These are phyloP conservation scores for Gari tellinella DNA, from an alignment of 2,888 invertebrate species.

Conservation along the genomic window DNA sequence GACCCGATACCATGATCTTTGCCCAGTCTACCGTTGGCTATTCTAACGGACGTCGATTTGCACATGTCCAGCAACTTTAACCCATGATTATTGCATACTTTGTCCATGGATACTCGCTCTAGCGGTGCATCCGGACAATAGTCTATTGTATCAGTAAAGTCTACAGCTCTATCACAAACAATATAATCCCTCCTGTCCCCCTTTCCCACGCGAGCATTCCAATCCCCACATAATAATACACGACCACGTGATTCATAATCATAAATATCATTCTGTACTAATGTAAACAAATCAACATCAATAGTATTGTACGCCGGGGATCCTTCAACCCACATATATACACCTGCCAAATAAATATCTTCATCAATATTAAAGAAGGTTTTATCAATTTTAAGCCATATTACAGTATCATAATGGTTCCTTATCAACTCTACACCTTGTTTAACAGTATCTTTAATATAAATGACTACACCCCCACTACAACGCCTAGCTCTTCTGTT, in stretches of 20 bases:
- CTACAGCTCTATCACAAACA: not conserved
- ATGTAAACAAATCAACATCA: constrained; percentile 31
- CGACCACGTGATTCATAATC: constrained; percentile 19
- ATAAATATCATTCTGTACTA: constrained; percentile 24
- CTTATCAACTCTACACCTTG: constrained; percentile 3
- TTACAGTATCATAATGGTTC: constrained; percentile 3
- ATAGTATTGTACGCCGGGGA: constrained; percentile 28
- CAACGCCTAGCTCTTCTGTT: not conserved
- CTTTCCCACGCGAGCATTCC: constrained; percentile 26
- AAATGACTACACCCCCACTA: constrained; percentile 8
- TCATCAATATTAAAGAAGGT: constrained; percentile 1
- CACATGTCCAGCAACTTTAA: constrained; percentile 7
- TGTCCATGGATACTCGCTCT: not conserved
- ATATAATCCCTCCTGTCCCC: constrained; percentile 15
- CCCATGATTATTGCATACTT: not conserved
- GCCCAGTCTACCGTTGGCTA: constrained; percentile 5
- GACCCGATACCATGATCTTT: constrained; percentile 3
- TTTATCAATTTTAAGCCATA: constrained; percentile 9
- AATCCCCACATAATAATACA: constrained; percentile 37
- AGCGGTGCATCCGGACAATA: not conserved
- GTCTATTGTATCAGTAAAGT: not conserved
- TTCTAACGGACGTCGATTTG: constrained; percentile 14
- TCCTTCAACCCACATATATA: constrained; percentile 29
- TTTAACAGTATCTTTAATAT: constrained; percentile 5
- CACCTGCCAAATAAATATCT: constrained; percentile 7